Conservation (phyloP, 2,888 invertebrate genomes). For the Diploptera punctata region DNA sequence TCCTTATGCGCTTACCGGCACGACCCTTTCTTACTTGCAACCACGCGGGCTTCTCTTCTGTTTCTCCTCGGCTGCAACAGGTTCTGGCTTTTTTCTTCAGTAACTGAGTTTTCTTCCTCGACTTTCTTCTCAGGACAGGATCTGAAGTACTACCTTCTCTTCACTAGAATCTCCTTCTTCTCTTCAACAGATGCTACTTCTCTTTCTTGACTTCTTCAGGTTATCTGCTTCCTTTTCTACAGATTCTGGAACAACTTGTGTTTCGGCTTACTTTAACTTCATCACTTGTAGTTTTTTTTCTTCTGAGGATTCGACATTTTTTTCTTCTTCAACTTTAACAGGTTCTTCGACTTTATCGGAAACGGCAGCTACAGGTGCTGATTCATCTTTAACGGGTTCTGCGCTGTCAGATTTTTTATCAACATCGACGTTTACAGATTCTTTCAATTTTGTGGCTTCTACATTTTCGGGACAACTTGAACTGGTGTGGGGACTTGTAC, state of each 20-base stretch:
- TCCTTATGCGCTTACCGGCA: no score
- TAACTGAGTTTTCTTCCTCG: conserved; percentile 29
- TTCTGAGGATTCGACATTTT: background rate
- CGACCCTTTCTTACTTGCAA: no score
- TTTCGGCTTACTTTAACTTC: no score
- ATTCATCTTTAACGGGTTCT: background rate
- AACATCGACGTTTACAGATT: background rate
- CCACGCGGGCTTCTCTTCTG: no score
- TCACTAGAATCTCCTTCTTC: background rate
- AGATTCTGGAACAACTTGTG: no score
- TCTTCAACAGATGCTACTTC: no score
- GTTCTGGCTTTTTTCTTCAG: conserved; percentile 1
- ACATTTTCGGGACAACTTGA: no score
- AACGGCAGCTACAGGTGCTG: no score
- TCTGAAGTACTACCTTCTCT: conserved; percentile 31
- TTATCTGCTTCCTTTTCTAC: background rate
- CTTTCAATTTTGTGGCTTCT: background rate
- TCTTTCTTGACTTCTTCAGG: no score
- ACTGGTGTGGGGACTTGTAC: no score
- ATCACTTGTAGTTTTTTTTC: conserved; percentile 1
- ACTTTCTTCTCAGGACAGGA: conserved; percentile 37
- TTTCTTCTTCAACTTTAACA: background rate
- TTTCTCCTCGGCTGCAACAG: background rate
- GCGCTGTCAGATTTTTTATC: background rate
- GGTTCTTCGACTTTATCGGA: background rate